These are phyloP conservation scores for Sebastes matsubarae DNA, from an alignment of 2,797 vertebrate species.

Conservation along the genomic window DNA sequence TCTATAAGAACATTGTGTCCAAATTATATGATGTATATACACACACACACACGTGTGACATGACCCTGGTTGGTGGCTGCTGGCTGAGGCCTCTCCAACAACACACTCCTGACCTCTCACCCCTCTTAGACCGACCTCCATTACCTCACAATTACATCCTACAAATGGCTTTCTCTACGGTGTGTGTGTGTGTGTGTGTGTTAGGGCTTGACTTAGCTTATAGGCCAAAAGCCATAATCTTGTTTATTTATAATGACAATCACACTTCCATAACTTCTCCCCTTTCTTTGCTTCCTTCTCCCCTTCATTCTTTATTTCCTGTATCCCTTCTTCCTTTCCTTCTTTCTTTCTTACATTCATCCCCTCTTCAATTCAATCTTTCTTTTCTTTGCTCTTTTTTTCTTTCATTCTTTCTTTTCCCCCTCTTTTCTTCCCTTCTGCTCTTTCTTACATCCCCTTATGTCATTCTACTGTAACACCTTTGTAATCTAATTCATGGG, in stretches of 20 bases:
- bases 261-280: neutral
- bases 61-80: conserved; percentile 43
- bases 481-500: neutral
- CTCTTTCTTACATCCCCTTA: neutral
- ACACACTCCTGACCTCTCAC: conserved; percentile 60
- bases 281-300: neutral
- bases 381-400: too few species aligned
- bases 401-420: too few species aligned
- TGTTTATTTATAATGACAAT: neutral
- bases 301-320: neutral
- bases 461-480: neutral
- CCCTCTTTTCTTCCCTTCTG: too few species aligned
- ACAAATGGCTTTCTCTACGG: conserved; percentile 66
- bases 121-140: conserved; percentile 66
- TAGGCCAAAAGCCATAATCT: neutral
- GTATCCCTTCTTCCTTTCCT: neutral
- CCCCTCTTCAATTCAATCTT: neutral
- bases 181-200: neutral
- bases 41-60: conserved; percentile 23
- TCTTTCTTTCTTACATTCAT: neutral
- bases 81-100: conserved; percentile 59
- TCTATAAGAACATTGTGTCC: too few species aligned
- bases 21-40: neutral
- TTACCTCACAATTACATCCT: conserved; percentile 79
- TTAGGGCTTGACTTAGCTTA: neutral